Conservation (phyloP, 2,113 vertebrate genomes). For the Reinhardtius hippoglossoides region DNA sequence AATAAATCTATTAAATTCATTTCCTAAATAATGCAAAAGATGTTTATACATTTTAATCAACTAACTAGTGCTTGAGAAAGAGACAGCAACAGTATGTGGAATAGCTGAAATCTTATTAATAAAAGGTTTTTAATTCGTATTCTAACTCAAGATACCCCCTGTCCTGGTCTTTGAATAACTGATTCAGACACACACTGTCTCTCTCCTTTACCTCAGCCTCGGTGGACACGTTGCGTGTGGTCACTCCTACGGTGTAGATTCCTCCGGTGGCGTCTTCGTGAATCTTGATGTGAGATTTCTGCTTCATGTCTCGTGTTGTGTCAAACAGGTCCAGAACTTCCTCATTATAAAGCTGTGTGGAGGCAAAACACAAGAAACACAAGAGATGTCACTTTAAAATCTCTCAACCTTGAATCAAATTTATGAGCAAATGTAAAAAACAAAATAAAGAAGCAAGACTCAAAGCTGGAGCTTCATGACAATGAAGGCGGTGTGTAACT, state of each 20-base stretch:
- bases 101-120: neutral
- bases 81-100: neutral
- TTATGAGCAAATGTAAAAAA: no score
- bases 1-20: neutral
- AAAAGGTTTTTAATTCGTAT: neutral
- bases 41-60: neutral
- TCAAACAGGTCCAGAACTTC: slow-evolving; percentile 93
- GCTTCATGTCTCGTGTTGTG: slow-evolving; percentile 91
- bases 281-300: slow-evolving; percentile 96
- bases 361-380: neutral
- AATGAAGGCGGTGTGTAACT: no score
- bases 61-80: neutral
- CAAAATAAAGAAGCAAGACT: no score
- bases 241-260: slow-evolving; percentile 98
- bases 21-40: neutral
- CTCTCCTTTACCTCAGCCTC: slow-evolving; percentile 85
- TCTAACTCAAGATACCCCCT: neutral
- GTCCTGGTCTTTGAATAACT: neutral
- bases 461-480: no score
- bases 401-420: no score
- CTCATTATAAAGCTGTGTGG: slow-evolving; percentile 79
- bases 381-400: neutral
- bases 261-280: slow-evolving; percentile 93
- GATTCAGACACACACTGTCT: neutral
- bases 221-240: slow-evolving; percentile 90